Base-by-base conservation (phyloP, 2,888 invertebrate species). In the Linnaemya vulpina region DNA sequence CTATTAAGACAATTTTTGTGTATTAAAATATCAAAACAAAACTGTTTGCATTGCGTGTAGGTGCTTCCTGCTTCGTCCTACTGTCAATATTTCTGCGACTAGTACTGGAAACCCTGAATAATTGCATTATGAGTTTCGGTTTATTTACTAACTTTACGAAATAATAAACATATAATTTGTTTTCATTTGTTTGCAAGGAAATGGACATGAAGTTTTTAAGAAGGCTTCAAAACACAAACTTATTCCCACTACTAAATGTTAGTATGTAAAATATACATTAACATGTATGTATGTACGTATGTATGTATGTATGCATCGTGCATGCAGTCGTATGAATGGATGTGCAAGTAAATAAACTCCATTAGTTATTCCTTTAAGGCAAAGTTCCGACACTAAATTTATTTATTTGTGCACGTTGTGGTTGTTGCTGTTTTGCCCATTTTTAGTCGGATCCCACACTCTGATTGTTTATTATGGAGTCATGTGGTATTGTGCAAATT, bases 351-450 rank as follows among this genome's bases (percentile, higher is more conserved):
- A 58, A 58, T 58, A 11, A 9, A 58, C 35, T 35, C 35, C 58
- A 35, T 58, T 58, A 35, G 58, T 58, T 58, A 58, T 58, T 58
- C 55, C 63, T 83, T 83, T 43, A 79, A 75, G 68, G 63, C 68
- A 63, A 78, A 70, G 67, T 68, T 83, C 82, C 76, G 58, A 74
- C 73, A 83, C 17, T 25, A 62, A 74, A 74, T 78, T 74, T 62
- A 46, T 78, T 74, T 78, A 38, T 71, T 35, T 58, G 43, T 15
- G 17, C n/a, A n/a, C n/a, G n/a, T n/a, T n/a, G n/a, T n/a, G n/a
- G 30, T 35, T 58, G n/a, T 58, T 43, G n/a, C 8, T 60, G 30
- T 55, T 76, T 65, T 67, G 20, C 35, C 40, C 10, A n/a, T 46
- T 70, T n/a, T 63, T 35, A 35, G 40, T 55, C 43, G 43, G 62